A percentile compares a stretch with the other conserved stretches of the same genome.
Evolutionary conservation across 1,140 invertebrate genomes (phyloP).

Genomic region (Manduca sexta): DNA sequence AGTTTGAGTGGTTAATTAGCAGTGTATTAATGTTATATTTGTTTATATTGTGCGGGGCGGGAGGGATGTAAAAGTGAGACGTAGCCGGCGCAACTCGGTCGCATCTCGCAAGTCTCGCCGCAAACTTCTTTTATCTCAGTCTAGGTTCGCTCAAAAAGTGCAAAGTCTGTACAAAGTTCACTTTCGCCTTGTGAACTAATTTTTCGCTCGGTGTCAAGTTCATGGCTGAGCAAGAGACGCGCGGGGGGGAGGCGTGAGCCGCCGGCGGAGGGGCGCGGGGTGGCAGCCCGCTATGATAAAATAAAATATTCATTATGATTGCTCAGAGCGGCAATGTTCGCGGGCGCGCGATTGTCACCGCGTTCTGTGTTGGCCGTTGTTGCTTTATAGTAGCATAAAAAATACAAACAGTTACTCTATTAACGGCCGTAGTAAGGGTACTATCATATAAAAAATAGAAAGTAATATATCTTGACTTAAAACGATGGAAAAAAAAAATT

Average conservation of each 20-base stretch:
- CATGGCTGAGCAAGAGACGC: conserved; percentile 43
- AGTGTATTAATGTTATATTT: conserved; percentile 22
- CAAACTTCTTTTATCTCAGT: conserved; percentile 64
- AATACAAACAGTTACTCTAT: too few species aligned
- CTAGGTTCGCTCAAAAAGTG: conserved; percentile 64
- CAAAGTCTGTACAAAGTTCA: conserved; percentile 70
- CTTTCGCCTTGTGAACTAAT: conserved; percentile 71
- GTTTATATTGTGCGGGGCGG: conserved; percentile 6
- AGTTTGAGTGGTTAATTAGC: conserved; percentile 52
- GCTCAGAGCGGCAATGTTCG: conserved; percentile 56
- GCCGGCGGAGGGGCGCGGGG: conserved; percentile 16
- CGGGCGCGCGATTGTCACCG: conserved; percentile 30
- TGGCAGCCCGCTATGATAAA: conserved; percentile 55
- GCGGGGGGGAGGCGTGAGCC: conserved; percentile 6
- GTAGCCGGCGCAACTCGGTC: conserved; percentile 13
- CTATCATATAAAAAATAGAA: too few species aligned
- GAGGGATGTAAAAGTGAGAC: conserved; percentile 7
- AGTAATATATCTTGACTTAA: too few species aligned
- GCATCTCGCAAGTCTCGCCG: conserved; percentile 16
- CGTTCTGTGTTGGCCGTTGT: conserved; percentile 32
- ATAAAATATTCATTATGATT: conserved; percentile 73
- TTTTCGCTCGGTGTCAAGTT: conserved; percentile 71
- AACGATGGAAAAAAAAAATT: too few species aligned
- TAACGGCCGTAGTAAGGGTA: too few species aligned
- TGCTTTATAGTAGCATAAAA: background rate